Evolutionary conservation across 2,113 vertebrate species (phyloP), one percentile per base, ranked within the genome.

Genomic region (Oreotragus oreotragus): DNA sequence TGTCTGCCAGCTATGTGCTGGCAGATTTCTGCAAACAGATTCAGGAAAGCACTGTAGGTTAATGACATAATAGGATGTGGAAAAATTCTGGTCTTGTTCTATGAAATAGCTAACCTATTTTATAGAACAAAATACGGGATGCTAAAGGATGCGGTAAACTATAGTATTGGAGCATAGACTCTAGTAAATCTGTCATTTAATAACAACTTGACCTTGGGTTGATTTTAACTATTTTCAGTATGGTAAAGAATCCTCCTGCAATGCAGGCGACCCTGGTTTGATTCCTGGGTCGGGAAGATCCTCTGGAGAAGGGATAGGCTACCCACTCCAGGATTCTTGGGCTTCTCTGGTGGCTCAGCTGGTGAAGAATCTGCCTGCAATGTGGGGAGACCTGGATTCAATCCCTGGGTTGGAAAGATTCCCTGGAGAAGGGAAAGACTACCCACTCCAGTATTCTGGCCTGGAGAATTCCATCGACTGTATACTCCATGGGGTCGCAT

Each of bases 21-120:
- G 96, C 96, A 97, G 97, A 95, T 62, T 97, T 97, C 93, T 96
- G 76, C 90, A 97, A 97, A 92, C 93, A 95, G 94, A 97, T 55
- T 94, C 55, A 89, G 90, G 90, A 97, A 97, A 97, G 36, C 57
- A 84, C 64, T 64, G n/a, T 93, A 87, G 84, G 86, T 92, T 97
- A 97, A 97, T 92, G 84, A 81, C 83, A 93, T 96, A 97, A 94
- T 96, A 90, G 83, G 88, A 95, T 86, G 88, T 92, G 60, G 96
- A 94, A 87, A 73, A 83, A 87, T 94, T 92, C 88, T 86, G 27
- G 66, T 79, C 77, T 92, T 88, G 60, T 83, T 53, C 49, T 83
- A 25, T 83, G 90, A 96, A 47, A 64, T 80, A 97, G 36, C 76
- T 58, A 94, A 62, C 39, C 62, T 96, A 60, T 88, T 97, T 92